Percentiles rank a stretch among this genome's conserved stretches.
Evolutionary conservation across 2,113 vertebrate genomes (phyloP).

Genomic region (Caretta caretta): DNA sequence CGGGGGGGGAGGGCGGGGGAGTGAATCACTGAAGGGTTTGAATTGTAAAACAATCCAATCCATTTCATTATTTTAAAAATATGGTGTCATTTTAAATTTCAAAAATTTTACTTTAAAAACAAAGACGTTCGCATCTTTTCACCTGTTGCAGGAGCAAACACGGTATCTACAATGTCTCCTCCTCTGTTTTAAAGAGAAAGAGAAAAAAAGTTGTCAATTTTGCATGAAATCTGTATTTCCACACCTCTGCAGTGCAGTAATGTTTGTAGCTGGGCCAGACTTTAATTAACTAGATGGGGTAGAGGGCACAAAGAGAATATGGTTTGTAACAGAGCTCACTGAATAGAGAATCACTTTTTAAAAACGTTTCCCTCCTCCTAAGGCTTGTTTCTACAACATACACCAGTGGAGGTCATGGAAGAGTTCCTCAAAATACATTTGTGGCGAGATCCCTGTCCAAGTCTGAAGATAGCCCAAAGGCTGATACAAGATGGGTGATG

Average conservation of each 20-base stretch:
- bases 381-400: fast-evolving
- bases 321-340: neutral
- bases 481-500: neutral
- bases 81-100: neutral
- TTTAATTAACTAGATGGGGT: neutral
- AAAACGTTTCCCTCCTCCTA: neutral
- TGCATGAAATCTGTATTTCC: neutral
- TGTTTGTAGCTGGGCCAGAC: neutral
- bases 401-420: neutral
- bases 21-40: neutral
- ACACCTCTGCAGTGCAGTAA: neutral
- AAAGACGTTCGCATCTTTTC: neutral
- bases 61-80: neutral
- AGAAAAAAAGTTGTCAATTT: neutral
- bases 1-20: neutral
- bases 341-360: neutral
- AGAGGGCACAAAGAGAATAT: neutral
- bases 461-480: neutral
- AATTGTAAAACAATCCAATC: neutral
- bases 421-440: neutral
- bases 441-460: neutral
- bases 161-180: neutral
- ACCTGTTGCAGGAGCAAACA: fast-evolving
- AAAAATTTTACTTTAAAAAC: neutral
- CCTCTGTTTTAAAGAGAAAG: fast-evolving